These are phyloP conservation scores for Rhizomys pruinosus DNA, from an alignment of 2,113 vertebrate species.

Conservation along the genomic window DNA sequence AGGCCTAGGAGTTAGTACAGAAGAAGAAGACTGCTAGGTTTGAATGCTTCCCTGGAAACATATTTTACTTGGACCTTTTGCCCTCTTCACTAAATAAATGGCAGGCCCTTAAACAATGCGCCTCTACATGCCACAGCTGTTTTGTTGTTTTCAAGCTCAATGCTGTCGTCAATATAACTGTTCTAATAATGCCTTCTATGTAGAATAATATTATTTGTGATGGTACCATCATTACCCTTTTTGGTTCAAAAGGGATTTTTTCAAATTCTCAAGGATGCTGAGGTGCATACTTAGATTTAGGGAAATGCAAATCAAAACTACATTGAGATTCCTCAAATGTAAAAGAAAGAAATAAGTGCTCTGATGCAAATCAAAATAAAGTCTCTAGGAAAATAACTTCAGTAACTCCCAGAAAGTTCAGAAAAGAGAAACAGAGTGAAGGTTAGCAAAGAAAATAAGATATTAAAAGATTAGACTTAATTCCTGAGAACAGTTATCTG, in stretches of 20 bases:
- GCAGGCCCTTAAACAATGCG: conserved; percentile 81
- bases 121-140: conserved; percentile 85
- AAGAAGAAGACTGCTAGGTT: conserved; percentile 70
- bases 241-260: conserved; percentile 90
- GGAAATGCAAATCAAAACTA: too few species aligned
- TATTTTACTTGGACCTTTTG: conserved; percentile 78
- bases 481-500: not conserved
- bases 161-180: conserved; percentile 69
- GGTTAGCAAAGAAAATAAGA: not conserved
- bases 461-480: not conserved
- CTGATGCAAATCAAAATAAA: not conserved
- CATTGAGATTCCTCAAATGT: not conserved
- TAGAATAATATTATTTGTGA: conserved; percentile 85
- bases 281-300: too few species aligned
- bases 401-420: not conserved
- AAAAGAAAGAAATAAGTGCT: not conserved
- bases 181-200: conserved; percentile 81
- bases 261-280: conserved; percentile 77
- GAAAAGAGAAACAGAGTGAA: not conserved
- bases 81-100: conserved; percentile 78
- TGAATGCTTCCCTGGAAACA: conserved; percentile 69
- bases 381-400: not conserved
- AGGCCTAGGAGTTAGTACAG: conserved; percentile 64
- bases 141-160: conserved; percentile 83
- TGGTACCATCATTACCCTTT: conserved; percentile 88